Evolutionary conservation across 1,140 invertebrate genomes (phyloP), one percentile per base, ranked within the genome.

Genomic region (Hycleus phaleratus): DNA sequence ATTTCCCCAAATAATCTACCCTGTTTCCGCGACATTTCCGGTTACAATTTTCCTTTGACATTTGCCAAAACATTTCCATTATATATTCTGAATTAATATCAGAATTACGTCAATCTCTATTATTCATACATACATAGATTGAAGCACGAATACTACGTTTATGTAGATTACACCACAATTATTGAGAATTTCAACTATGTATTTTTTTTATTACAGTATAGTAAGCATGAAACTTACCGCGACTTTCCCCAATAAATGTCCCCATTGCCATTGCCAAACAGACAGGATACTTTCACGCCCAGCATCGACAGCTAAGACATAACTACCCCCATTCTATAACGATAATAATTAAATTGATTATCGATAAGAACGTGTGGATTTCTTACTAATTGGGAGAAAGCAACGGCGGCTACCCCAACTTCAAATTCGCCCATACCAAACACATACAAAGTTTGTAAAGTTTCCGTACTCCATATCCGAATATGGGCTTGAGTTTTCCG

Each of bases 381-480:
- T 10, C 43, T 78, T 74, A 89, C 88, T 75, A 90, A 72, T 71
- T 92, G 87, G 0, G 93, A 96, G 75, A 97, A 97, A 0, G 90
- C 89, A 0, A 96, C 81, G 4, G 91, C 91, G 0, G 89, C 85
- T 4, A 96, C 90, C 2, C 92, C 92, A 54, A 89, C 82, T 66
- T 95, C 90, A 69, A 96, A 88, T 70, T 95, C 91, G 0, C 88
- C 88, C 84, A 92, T 91, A 8, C 92, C 89, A 60, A 95, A 92
- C 8, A 96, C 89, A 69, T 93, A 91, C 5, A 96, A 77, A 0
- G 94, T 97, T 68, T 91, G 85, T 52, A 97, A 76, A 12, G 89
- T 94, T 68, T 94, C 89, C 0, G 91, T 91, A 65, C 92, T 92
- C 94, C 94, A 97, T 60, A 97, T 91, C 39, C 93, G 81, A 6